Conservation (phyloP, 2,888 invertebrate species). For the Xanthia togata region DNA sequence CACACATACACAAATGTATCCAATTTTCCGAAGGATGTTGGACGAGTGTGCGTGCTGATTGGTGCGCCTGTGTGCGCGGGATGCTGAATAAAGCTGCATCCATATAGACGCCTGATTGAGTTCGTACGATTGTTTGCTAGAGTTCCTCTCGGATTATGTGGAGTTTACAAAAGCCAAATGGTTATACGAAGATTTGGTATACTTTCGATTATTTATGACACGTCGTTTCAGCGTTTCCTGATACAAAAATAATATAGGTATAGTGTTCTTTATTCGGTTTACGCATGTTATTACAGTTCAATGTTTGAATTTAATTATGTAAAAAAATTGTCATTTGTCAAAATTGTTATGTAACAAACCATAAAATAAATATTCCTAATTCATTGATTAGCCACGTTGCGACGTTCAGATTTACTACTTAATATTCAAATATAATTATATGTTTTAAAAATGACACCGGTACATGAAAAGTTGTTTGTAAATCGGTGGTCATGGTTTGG, state of each 20-base stretch:
- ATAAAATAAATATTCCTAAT: background rate
- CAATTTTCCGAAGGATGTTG: constrained; percentile 75
- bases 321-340: too few species aligned
- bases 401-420: background rate
- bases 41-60: constrained; percentile 63
- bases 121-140: constrained; percentile 69
- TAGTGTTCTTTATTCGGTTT: constrained; percentile 20
- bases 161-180: constrained; percentile 56
- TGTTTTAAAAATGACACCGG: background rate
- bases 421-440: background rate
- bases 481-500: background rate
- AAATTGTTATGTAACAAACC: too few species aligned
- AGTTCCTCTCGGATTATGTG: constrained; percentile 55
- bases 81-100: constrained; percentile 82
- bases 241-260: constrained; percentile 7
- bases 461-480: background rate
- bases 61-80: constrained; percentile 76
- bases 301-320: background rate
- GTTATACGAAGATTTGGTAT: constrained; percentile 65
- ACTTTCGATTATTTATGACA: constrained; percentile 63
- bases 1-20: constrained; percentile 73
- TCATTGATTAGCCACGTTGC: background rate
- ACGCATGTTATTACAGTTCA: background rate
- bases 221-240: constrained; percentile 37
- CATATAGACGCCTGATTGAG: constrained; percentile 74